Base-by-base conservation (phyloP, 2,113 vertebrate genomes). In the Bubo blakistoni region DNA sequence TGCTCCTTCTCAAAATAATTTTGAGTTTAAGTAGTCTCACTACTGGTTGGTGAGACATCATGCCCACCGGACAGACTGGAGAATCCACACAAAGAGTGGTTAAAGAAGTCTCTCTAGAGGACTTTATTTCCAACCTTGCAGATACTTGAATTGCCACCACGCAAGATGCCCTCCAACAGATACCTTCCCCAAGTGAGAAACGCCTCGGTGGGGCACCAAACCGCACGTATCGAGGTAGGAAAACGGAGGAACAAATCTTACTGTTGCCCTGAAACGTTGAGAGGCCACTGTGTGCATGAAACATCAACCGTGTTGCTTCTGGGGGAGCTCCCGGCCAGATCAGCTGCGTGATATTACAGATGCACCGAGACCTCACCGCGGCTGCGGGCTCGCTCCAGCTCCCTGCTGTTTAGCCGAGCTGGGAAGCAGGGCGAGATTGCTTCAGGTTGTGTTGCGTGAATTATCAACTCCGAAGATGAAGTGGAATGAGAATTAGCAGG, bases 221-320 rank as follows among this genome's bases (percentile, higher is more conserved):
- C 17, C 4, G 0, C 32, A 19, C 0, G 0, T 6, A 30, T 2
- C 0, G 4, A 83, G 36, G 51, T 3, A 40, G 49, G 24, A 62
- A 67, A 83, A 84, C 0, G 2, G 4, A 13, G 34, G 3, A 77
- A 73, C 10, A 42, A 86, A 72, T 19, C 40, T 57, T 6, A 20
- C 6, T 29, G 21, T 24, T 12, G 14, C 67, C 40, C 47, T 38
- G 69, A 22, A 58, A 63, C 4, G 3, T 1, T 6, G 62, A 36
- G 47, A 49, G 40, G 66, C n/a, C 61, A 11, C 73, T n/a, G 40
- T 10, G 76, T 63, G 71, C 44, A 17, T 1, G 21, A 36, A 88
- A 26, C n/a, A 55, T 32, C 2, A 9, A 40, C 36, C 1, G 1
- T 3, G 25, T 17, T 44, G n/a, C 55, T 92, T 51, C 59, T 26